Base-by-base conservation (phyloP, 1,140 invertebrate genomes). In the Aphelenchoides fujianensis region DNA sequence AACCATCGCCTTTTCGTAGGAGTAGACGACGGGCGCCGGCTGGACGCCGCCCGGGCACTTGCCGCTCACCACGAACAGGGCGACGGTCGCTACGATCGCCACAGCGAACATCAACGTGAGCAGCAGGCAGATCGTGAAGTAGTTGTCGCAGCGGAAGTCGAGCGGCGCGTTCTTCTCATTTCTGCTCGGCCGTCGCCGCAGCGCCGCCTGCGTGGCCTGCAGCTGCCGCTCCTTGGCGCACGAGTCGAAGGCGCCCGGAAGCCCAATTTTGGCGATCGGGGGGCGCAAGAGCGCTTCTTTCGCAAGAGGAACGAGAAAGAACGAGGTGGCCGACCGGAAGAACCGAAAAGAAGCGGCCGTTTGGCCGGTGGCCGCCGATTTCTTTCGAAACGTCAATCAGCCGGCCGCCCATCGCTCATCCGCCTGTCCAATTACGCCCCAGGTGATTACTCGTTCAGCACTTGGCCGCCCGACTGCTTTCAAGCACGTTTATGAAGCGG, bases 41-140 rank as follows among this genome's bases (percentile, higher is more conserved):
- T n/a, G n/a, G n/a, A n/a, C n/a, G n/a, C n/a, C 63, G 32, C 63
- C 63, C 16, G 63, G 63, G 53, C 63, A 66, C 7, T 66, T 34
- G 2, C 63, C 63, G 31, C 32, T 66, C 12, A 66, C 12, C 23
- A 37, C 28, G 31, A 66, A 66, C 9, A 66, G 16, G 36, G 34
- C 63, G 16, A 66, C 63, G n/a, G 63, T 66, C 37, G 31, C 32
- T 16, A 66, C 16, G 31, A 66, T 61, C 27, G 59, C n/a, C 2
- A 66, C 27, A 12, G 36, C 16, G 1, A 66, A 66, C 34, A 66
- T 48, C 23, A 48, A 48, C 41, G 41, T 48, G 12, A 48, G 23
- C 23, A 48, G 23, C 41, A 59, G 55, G 23, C 5, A 5, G 55
- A 59, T 5, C 55, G 34, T 19, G 34, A 5, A 59, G 34, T 5